phyloP scores from a whole-genome alignment of 1,140 invertebrate species.

The Danaus melanippus region DNA sequence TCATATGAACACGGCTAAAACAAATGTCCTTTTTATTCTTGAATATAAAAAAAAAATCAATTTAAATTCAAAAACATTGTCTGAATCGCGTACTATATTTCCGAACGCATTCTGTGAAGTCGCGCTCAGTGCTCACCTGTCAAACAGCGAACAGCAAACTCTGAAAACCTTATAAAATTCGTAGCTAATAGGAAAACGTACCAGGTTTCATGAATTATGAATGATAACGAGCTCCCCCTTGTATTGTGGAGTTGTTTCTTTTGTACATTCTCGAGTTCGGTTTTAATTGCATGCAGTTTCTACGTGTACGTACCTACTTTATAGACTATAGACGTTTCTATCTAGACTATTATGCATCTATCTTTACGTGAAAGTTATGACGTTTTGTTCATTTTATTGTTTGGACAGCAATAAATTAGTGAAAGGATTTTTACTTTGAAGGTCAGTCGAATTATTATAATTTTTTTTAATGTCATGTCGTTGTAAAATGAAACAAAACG shows the following conservation, averaged over 20 bases:
- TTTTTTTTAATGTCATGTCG: no score
- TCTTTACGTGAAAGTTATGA: no score
- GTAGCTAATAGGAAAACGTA: conserved; percentile 63
- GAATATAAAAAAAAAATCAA: no score
- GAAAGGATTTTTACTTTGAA: no score
- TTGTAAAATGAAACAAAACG: no score
- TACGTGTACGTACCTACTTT: neutral
- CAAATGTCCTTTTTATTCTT: no score
- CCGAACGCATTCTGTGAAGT: conserved; percentile 27
- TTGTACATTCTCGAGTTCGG: conserved; percentile 38
- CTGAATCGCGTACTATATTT: conserved; percentile 12
- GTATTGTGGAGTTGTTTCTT: conserved; percentile 56
- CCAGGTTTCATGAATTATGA: conserved; percentile 60
- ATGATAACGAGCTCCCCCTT: conserved; percentile 63
- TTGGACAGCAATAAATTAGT: no score
- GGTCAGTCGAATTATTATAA: no score
- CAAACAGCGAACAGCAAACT: conserved; percentile 40
- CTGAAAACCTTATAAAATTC: conserved; percentile 71
- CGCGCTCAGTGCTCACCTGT: conserved; percentile 24
- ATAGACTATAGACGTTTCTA: neutral
- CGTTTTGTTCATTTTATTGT: conserved; percentile 6
- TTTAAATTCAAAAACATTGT: no score
- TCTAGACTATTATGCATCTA: no score
- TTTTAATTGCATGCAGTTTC: conserved; percentile 15
- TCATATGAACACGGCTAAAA: no score